phyloP scores from a whole-genome alignment of 2,113 vertebrate species.

The Morone chrysops region DNA sequence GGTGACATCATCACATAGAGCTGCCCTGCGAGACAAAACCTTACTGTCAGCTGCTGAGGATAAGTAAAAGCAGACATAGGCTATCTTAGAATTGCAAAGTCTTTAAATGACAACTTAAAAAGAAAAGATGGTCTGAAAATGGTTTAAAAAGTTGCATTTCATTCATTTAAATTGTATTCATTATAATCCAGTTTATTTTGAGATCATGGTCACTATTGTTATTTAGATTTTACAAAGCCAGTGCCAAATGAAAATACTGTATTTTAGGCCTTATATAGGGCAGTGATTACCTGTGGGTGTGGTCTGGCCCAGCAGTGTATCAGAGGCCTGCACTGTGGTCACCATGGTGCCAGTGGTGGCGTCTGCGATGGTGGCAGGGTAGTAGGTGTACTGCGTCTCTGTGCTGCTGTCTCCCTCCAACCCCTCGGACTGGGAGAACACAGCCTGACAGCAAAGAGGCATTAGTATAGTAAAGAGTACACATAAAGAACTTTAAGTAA shows the following conservation, averaged over 20 bases:
- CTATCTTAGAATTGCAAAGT: neutral
- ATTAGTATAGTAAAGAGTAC: neutral
- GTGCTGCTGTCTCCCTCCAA: slow-evolving; percentile 80
- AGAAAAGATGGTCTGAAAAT: neutral
- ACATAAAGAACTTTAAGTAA: neutral
- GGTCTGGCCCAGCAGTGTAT: slow-evolving; percentile 83
- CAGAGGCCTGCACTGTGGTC: slow-evolving; percentile 84
- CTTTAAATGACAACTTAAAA: neutral
- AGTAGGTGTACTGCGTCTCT: slow-evolving; percentile 86
- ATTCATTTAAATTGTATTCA: neutral
- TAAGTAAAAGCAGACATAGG: neutral
- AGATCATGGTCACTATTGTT: neutral
- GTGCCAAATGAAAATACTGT: neutral
- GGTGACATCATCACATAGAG: slow-evolving; percentile 98
- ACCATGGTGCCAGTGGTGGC: slow-evolving; percentile 84
- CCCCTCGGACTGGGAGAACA: slow-evolving; percentile 85
- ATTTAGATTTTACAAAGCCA: neutral
- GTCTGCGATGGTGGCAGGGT: slow-evolving; percentile 85
- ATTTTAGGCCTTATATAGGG: neutral
- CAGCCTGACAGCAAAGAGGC: slow-evolving; percentile 70
- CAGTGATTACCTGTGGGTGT: slow-evolving; percentile 79
- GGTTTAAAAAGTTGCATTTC: neutral
- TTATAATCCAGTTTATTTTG: neutral
- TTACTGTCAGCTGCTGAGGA: neutral
- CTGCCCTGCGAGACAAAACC: slow-evolving; percentile 85